Base-by-base conservation (phyloP, 2,113 vertebrate species). In the Channa maculata region DNA sequence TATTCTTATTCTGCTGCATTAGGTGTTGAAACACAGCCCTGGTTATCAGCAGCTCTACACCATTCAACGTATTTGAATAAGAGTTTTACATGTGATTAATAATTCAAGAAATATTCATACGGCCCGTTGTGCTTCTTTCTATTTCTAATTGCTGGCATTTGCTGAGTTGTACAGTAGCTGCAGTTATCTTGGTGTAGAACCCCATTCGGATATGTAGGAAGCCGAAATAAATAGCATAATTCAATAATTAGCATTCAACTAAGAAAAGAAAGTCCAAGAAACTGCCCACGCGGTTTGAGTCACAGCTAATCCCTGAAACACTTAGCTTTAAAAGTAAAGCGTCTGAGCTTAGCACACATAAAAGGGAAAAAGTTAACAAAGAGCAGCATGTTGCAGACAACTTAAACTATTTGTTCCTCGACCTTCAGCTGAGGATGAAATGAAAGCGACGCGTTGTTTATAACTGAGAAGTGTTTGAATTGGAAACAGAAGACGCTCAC, bases 401-500 rank as follows among this genome's bases (percentile, higher is more conserved):
- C n/a, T 74, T 24, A 5, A 44, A 5, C 2, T 36, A 5, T 49
- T 14, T 49, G 24, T 54, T 36, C 2, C n/a, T 39, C 8, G 41
- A 41, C 5, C 66, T 50, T 39, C 49, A 5, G 24, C n/a, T 65
- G 14, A 11, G 53, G 37, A 34, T 44, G 4, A 65, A 68, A 65
- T 41, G 50, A 49, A 39, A 58, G 33, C 11, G 63, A 45, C 2
- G 34, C 3, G 45, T 61, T 67, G 60, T 68, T 77, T 65, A 9
- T 9, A 36, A 41, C 33, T 34, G 58, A 63, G 48, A 63, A 6
- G 41, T 2, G 52, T 70, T 65, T 46, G 46, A 53, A 36, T 60
- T 11, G 38, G 37, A 59, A 12, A n/a, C 55, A 50, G 53, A 75
- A 48, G 43, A 33, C 59, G 72, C 53, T 38, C 63, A 34, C 37